Evolutionary conservation across 2,888 invertebrate genomes (phyloP), one percentile per base, ranked within the genome.

Genomic region (Ochlodes sylvanus): DNA sequence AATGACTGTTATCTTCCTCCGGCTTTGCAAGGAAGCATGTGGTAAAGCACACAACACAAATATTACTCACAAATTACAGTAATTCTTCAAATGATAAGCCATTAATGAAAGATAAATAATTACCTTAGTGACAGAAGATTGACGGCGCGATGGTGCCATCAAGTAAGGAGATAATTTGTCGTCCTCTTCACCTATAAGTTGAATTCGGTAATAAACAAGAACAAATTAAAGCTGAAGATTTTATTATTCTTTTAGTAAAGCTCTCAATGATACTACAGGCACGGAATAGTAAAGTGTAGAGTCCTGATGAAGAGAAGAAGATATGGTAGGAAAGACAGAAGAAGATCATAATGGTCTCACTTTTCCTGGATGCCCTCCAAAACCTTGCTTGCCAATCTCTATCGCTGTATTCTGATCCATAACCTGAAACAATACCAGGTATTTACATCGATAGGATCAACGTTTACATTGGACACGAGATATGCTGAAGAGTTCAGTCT

Each of bases 371-470:
- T 75, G 94, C 94, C 78, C 95, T 94, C 96, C 97, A 96, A 78
- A 94, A 91, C 38, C 90, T 79, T 1, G 94, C 86, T 73, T 95
- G 95, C 87, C 95, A 94, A 72, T 96, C 96, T 69, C 95, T 89
- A 71, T 96, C 96, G 78, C 96, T 96, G 83, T 95, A 94, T 86
- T 97, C 97, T 12, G 96, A 96, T 69, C 96, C 96, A 75, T 96
- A 96, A 65, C 97, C 96, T 94, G 71, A 50, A 71, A 73, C 21
- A 68, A 67, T 47, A 55, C 34, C 55, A 55, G 55, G 55, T 34
- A 34, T 55, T 55, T 34, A 34, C 9, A 34, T 34, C 10, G 55
- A 61, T 44, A 67, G 61, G 34, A 55, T 55, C 55, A 34, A 55
- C 7, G n/a, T 32, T 19, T 50, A 50, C 50, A 12, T 44, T 27